Evolutionary conservation across 37 sponge, comb jelly and placozoan species (phyloP), one percentile per base, ranked within the genome.

Genomic region (Axinella damicornis): DNA sequence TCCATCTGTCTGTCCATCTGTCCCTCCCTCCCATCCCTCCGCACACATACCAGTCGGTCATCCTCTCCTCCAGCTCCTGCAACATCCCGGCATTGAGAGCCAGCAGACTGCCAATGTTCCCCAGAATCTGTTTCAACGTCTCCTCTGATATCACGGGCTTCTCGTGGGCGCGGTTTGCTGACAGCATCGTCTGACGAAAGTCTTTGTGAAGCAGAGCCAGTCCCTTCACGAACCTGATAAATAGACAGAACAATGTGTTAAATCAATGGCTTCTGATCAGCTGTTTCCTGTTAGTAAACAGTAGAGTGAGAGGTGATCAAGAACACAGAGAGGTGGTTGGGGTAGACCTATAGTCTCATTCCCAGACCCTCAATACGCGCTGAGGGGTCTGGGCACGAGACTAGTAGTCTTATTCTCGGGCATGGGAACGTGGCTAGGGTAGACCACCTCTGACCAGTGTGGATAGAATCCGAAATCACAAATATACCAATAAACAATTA

Each of bases 221-320:
- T 1, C 95, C 82, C 59, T 83, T 83, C 52, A 94, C 95, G 76
- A 79, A 94, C 67, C 94, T 93, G 41, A n/a, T n/a, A n/a, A n/a
- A n/a, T n/a, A 2, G 57, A 20, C 21, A 27, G 57, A 61, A 74
- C 60, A 75, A 24, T 64, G 25, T 24, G 20, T n/a, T 12, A 64
- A 13, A n/a, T 25, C 11, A 16, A 27, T 16, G 20, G 20, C 25
- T 22, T 64, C 27, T 22, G 27, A 64, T 19, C 57, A 56, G 57
- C 15, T 19, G 15, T 56, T 56, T 56, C 17, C 17, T 56, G 57
- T 15, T 19, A 56, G 18, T 18, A 56, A 56, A 15, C 15, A 56
- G 57, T 56, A 18, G 18, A 19, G 57, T 15, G 18, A 56, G 15
- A 19, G 15, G 57, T 19, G 18, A 56, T n/a, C n/a, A n/a, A n/a